A percentile compares a stretch with the other conserved stretches of the same genome.
phyloP scores from a whole-genome alignment of 2,113 vertebrate species.

The Orthochromis indermauri region DNA sequence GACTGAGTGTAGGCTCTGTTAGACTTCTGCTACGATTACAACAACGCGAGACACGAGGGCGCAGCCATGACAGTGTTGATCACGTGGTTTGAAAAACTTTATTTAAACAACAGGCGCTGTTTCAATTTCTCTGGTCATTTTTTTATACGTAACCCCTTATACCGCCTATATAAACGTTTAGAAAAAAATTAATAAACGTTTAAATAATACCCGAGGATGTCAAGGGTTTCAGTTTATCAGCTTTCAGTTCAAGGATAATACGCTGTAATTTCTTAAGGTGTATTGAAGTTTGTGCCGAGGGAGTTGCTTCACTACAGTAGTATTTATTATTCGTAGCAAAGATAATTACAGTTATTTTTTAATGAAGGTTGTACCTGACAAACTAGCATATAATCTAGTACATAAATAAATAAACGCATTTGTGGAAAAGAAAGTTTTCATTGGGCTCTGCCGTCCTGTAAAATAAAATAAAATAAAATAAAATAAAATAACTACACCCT shows the following conservation, averaged over 20 bases:
- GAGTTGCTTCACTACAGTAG: not conserved
- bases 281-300: not conserved
- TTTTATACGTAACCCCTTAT: not conserved
- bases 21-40: not conserved
- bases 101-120: not conserved
- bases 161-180: not conserved
- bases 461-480: not conserved
- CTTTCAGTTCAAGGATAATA: not conserved
- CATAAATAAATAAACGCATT: not conserved
- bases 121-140: not conserved
- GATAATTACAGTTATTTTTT: not conserved
- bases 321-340: not conserved
- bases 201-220: not conserved
- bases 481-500: not conserved
- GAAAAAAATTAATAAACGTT: accelerated
- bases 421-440: not conserved
- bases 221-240: not conserved
- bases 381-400: not conserved
- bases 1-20: not conserved
- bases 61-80: conserved; percentile 64
- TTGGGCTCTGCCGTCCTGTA: accelerated
- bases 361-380: not conserved
- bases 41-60: conserved; percentile 41
- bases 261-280: not conserved
- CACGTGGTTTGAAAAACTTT: conserved; percentile 58